Evolutionary conservation across 2,888 invertebrate species (phyloP).

Genomic region (Uropetala carovei): DNA sequence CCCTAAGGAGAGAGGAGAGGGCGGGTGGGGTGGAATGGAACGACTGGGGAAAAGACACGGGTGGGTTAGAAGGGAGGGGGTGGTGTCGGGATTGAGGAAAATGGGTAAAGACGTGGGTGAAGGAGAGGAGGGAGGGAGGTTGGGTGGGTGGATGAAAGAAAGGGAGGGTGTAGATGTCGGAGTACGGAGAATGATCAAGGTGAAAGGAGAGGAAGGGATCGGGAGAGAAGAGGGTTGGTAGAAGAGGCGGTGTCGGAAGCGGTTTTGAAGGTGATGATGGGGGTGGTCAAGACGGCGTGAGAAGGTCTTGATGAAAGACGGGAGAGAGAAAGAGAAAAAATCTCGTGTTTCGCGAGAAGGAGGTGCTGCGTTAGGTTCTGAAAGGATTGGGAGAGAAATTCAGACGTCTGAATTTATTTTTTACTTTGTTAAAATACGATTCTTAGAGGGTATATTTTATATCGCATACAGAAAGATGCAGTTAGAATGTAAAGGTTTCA

Average conservation of each 20-base stretch:
- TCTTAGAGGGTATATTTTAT: too few species aligned
- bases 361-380: background rate
- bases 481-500: too few species aligned
- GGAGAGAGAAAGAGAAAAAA: constrained; percentile 10
- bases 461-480: too few species aligned
- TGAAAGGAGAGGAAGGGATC: background rate
- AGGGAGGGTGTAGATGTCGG: constrained; percentile 10
- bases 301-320: constrained; percentile 43
- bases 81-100: background rate
- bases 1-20: background rate
- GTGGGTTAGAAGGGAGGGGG: background rate
- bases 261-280: constrained; percentile 39
- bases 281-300: constrained; percentile 62
- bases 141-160: background rate
- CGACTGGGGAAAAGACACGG: background rate
- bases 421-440: too few species aligned
- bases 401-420: background rate
- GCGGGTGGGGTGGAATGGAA: background rate
- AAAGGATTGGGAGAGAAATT: background rate
- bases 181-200: constrained; percentile 50
- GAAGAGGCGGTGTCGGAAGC: constrained; percentile 51
- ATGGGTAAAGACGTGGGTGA: background rate
- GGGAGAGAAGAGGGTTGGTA: background rate
- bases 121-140: background rate
- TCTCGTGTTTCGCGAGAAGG: background rate